Base-by-base conservation (phyloP, 2,113 vertebrate genomes). In the Hiodon tergisus region DNA sequence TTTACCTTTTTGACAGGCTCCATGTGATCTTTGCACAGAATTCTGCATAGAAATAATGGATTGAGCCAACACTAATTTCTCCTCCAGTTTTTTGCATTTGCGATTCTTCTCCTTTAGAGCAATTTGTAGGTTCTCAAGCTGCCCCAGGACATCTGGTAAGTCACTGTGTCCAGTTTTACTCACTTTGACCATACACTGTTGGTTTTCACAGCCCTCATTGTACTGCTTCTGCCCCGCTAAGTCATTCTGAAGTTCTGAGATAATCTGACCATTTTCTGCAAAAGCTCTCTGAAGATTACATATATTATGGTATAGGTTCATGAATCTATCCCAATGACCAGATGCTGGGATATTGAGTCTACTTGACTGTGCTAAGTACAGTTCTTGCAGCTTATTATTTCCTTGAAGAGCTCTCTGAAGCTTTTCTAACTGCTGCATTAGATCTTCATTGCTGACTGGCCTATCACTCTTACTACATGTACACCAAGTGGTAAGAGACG, bases 41-140 rank as follows among this genome's bases (percentile, higher is more conserved):
- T 46, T 77, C 47, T 84, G 81, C 72, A 70, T 69, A 8, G 83
- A 78, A 1, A 89, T 79, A 69, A 79, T 58, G 2, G 81, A 75
- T 51, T 85, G 87, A 54, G 88, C 88, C 5, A 83, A 74, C 53
- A 83, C 82, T 73, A 90, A 79, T 79, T 87, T 88, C 76, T 88
- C 84, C 72, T 88, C 87, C 68, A 90, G 78, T 11, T 16, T 72
- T 67, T 86, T 85, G 73, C 80, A 88, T 2, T 77, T 54, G 51
- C 78, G 87, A 78, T 86, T 88, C 78, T 88, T 90, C 69, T 90
- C 89, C 78, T 86, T 88, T 67, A 92, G 80, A 0, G 86, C 86
- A 74, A 88, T 91, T 76, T 90, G 88, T 16, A 91, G 86, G 53
- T 81, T 81, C 74, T 90, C 86, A 60, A 90, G 78, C 5, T 89